These are phyloP conservation scores for Penelope pileata DNA, from an alignment of 2,113 vertebrate genomes.

Conservation along the genomic window DNA sequence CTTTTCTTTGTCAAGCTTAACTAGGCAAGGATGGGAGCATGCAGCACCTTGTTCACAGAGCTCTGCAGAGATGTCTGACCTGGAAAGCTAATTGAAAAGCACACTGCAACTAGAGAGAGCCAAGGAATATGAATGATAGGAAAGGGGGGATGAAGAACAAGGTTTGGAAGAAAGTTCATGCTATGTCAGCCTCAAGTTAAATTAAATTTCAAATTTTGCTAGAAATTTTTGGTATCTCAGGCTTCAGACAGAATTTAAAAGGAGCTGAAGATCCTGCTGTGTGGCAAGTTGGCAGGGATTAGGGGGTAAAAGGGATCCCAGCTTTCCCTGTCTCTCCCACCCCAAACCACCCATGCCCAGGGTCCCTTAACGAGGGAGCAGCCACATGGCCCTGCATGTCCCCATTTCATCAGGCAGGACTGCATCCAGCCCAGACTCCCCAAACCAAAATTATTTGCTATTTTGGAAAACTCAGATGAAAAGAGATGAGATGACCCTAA, in stretches of 20 bases:
- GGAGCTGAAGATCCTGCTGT: background rate
- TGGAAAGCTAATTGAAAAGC: background rate
- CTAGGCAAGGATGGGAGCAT: background rate
- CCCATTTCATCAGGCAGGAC: background rate
- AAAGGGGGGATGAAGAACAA: background rate
- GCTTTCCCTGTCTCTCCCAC: background rate
- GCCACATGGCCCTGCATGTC: rapidly evolving
- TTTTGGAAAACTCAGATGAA: background rate
- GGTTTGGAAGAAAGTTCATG: background rate
- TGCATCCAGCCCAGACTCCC: background rate
- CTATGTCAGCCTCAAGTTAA: background rate
- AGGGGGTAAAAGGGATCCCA: background rate
- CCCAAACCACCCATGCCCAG: background rate
- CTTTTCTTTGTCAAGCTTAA: background rate
- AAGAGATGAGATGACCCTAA: background rate
- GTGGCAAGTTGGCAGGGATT: background rate
- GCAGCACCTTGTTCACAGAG: background rate
- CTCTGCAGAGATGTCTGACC: background rate
- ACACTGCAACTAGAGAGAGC: background rate
- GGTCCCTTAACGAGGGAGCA: background rate
- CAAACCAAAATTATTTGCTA: background rate
- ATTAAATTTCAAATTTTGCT: background rate
- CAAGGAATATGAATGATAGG: background rate
- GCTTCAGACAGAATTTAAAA: background rate
- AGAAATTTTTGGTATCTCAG: background rate